These are phyloP conservation scores for Sus cebifrons DNA, from an alignment of 2,797 vertebrate genomes.

Conservation along the genomic window DNA sequence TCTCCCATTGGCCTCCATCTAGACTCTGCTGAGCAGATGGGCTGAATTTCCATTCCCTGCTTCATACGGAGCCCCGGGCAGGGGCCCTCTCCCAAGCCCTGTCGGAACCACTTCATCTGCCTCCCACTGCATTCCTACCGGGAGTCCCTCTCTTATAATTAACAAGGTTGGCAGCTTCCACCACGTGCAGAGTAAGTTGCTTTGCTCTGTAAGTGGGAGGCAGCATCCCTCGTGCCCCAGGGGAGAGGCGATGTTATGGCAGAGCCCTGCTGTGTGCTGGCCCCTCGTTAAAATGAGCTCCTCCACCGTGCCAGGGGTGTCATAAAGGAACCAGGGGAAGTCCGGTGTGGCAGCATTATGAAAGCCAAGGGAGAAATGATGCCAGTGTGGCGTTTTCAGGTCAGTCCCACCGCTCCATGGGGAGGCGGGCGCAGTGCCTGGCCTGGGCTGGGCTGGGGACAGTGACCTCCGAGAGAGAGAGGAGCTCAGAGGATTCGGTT, in stretches of 20 bases:
- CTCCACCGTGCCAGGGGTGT: accelerated
- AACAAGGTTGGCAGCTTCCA: background rate
- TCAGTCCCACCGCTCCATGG: accelerated
- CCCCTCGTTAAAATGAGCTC: background rate
- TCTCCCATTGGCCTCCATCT: accelerated
- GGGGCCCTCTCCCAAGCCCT: too few relatives aligned
- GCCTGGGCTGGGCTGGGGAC: background rate
- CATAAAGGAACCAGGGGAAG: background rate
- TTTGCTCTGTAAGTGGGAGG: background rate
- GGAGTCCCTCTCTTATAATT: background rate
- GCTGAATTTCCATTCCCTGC: background rate
- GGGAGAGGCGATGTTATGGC: background rate
- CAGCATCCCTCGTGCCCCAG: background rate
- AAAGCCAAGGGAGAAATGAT: background rate
- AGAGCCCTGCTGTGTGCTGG: background rate
- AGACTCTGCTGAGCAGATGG: background rate
- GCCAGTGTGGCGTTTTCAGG: background rate
- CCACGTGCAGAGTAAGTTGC: background rate
- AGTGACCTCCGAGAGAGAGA: accelerated
- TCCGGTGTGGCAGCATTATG: background rate
- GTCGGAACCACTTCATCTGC: background rate
- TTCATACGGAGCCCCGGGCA: background rate
- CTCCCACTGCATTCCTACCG: background rate
- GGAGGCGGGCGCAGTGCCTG: accelerated
- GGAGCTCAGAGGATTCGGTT: accelerated